These are phyloP conservation scores for Heliothis subflexa DNA, from an alignment of 1,140 invertebrate species.

Conservation along the genomic window DNA sequence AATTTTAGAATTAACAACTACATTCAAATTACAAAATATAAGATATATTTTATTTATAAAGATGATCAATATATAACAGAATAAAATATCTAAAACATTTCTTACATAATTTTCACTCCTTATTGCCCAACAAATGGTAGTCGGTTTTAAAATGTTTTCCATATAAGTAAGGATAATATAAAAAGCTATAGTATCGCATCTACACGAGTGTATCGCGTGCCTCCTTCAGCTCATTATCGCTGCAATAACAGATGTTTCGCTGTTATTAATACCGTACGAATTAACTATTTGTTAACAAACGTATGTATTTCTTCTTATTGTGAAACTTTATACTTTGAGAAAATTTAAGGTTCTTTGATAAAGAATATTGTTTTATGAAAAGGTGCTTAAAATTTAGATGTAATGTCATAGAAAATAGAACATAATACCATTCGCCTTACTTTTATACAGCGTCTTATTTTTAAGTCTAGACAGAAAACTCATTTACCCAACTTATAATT, in stretches of 20 bases:
- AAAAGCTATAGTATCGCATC: conserved; percentile 25
- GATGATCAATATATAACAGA: too few species aligned
- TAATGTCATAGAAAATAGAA: too few species aligned
- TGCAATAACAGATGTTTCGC: conserved; percentile 64
- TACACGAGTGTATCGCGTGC: conserved; percentile 22
- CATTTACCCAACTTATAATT: too few species aligned
- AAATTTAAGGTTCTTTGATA: conserved; percentile 21
- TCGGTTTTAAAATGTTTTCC: not conserved
- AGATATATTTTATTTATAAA: too few species aligned
- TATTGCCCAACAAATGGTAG: not conserved
- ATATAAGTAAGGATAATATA: not conserved
- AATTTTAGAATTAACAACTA: too few species aligned
- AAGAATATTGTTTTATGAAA: not conserved
- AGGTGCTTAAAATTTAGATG: not conserved
- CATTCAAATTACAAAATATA: too few species aligned
- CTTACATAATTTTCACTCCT: too few species aligned
- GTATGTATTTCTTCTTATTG: conserved; percentile 23
- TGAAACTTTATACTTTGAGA: conserved; percentile 20
- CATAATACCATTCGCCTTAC: too few species aligned
- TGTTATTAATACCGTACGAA: conserved; percentile 63
- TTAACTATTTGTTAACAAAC: conserved; percentile 52
- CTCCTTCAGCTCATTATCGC: conserved; percentile 56
- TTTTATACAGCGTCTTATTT: too few species aligned
- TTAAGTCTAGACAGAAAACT: too few species aligned
- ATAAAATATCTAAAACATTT: too few species aligned